Percentiles rank a stretch among this genome's conserved stretches.
These are phyloP conservation scores for Micrasema minimum DNA, from an alignment of 1,140 invertebrate species.

Conservation along the genomic window DNA sequence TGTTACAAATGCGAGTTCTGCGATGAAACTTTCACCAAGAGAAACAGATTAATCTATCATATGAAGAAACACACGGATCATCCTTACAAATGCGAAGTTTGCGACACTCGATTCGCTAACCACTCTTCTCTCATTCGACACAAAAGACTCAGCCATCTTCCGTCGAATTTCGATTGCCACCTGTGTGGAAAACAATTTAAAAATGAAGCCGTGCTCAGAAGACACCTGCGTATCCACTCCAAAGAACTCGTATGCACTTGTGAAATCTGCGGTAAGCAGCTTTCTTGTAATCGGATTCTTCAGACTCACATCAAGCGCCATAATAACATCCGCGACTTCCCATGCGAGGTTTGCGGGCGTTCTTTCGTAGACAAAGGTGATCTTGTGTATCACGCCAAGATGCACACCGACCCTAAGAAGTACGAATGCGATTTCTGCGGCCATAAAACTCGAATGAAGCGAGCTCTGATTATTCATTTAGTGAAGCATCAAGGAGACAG, in stretches of 20 bases:
- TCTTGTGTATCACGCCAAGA: slow-evolving; percentile 61
- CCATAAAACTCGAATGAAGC: slow-evolving; percentile 64
- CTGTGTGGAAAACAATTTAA: slow-evolving; percentile 73
- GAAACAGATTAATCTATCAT: too few species aligned
- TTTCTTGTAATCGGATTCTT: slow-evolving; percentile 61
- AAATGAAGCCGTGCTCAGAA: slow-evolving; percentile 60
- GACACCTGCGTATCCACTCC: slow-evolving; percentile 61
- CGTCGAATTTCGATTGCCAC: slow-evolving; percentile 66
- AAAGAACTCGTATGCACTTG: slow-evolving; percentile 56
- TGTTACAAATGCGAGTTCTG: too few species aligned
- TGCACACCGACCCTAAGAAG: slow-evolving; percentile 57
- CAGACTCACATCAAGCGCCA: slow-evolving; percentile 62
- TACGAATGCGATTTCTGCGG: slow-evolving; percentile 64
- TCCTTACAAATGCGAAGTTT: too few species aligned
- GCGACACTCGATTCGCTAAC: too few species aligned
- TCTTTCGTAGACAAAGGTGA: slow-evolving; percentile 63
- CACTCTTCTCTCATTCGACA: too few species aligned
- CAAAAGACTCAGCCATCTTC: too few species aligned
- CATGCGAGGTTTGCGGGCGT: slow-evolving; percentile 63
- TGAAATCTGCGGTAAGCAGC: slow-evolving; percentile 58
- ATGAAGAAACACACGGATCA: too few species aligned
- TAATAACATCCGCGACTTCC: slow-evolving; percentile 63
- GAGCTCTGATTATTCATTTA: slow-evolving; percentile 62
- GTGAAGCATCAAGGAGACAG: slow-evolving; percentile 63
- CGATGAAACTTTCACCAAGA: too few species aligned